Evolutionary conservation across 1,140 invertebrate genomes (phyloP), one percentile per base, ranked within the genome.

Genomic region (Steinernema feltiae): DNA sequence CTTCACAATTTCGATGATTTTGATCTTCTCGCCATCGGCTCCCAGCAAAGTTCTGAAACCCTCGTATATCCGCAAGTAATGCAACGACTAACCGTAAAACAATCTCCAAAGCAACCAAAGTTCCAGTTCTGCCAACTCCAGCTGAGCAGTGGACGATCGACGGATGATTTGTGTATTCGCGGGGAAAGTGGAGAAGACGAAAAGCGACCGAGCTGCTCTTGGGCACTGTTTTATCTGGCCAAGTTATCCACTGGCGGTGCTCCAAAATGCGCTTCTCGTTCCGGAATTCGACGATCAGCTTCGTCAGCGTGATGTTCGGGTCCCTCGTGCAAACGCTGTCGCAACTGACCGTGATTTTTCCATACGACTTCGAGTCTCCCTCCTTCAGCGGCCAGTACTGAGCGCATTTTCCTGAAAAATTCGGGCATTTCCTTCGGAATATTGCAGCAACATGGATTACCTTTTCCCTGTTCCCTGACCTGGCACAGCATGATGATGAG

Each of bases 401-500:
- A 15, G 53, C 53, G 24, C 53, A 63, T 63, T 63, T 63, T 7
- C 7, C 53, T 63, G 53, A 63, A 63, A 63, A 27, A n/a, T 3
- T n/a, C 24, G 53, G 53, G 24, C n/a, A n/a, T n/a, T n/a, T n/a
- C n/a, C n/a, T 46, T 46, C n/a, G 41, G 7, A 46, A 46, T 12
- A 46, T 12, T n/a, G 7, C n/a, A 12, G 12, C 15, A 63, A 27
- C 53, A 15, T 63, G 53, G 15, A 15, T 63, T 27, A 63, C 53
- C 24, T 63, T 63, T 63, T 3, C 53, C 53, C 7, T 15, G 53
- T 21, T 63, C 53, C 53, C 24, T 63, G 53, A 63, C 53, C 24
- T 63, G 53, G 24, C 53, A 63, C 7, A 63, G 53, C 53, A 63
- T 63, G 53, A 63, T 63, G 53, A 63, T 63, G 15, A 63, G 53